Percentiles rank a stretch among this genome's conserved stretches.
These are phyloP conservation scores for Galagoides demidoff DNA, from an alignment of 2,797 vertebrate genomes.

Conservation along the genomic window DNA sequence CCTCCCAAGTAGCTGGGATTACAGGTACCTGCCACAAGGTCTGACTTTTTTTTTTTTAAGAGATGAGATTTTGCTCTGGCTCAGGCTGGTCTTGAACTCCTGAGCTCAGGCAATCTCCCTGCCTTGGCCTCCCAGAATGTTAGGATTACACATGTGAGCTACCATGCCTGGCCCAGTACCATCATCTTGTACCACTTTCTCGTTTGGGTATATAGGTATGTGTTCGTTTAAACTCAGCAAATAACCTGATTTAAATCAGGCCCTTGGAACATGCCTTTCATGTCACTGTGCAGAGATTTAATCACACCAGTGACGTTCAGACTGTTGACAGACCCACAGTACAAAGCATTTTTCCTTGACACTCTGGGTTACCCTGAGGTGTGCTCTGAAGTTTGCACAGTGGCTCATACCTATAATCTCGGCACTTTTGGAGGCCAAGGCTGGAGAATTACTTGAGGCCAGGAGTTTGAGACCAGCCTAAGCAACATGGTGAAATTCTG, in stretches of 20 bases:
- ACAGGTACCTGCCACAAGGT: no score
- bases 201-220: background rate
- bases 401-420: background rate
- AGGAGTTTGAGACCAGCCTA: background rate
- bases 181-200: background rate
- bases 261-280: background rate
- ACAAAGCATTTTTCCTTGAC: conserved; percentile 26
- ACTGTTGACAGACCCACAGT: background rate
- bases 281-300: background rate
- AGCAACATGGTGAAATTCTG: background rate
- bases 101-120: no score
- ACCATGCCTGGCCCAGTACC: no score
- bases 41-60: no score
- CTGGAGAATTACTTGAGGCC: background rate
- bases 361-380: background rate
- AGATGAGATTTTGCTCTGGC: no score
- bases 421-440: background rate
- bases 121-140: no score
- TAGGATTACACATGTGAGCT: no score
- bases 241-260: background rate
- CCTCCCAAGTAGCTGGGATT: no score
- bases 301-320: background rate
- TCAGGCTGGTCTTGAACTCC: no score
- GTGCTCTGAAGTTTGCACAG: background rate
- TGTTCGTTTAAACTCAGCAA: background rate